Base-by-base conservation (phyloP, 2,113 vertebrate species). In the Oncorhynchus mykiss region DNA sequence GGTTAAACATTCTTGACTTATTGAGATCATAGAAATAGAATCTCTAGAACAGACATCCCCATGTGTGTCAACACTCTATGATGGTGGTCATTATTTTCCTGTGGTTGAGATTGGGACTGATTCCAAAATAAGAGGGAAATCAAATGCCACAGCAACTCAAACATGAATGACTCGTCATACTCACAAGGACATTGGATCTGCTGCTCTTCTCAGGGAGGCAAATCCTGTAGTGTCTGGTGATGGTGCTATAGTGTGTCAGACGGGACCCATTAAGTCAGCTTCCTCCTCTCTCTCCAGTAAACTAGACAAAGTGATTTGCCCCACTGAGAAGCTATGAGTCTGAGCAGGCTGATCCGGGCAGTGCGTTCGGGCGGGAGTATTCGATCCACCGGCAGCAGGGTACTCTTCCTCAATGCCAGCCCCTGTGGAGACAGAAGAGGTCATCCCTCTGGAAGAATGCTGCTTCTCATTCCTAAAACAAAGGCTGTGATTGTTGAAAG, bases 381-480 rank as follows among this genome's bases (percentile, higher is more conserved):
- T 83, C 86, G 88, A 82, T 88, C 88, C 59, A 64, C 5, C 65
- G 74, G 81, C 8, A 72, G 57, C 71, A 64, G 83, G 82, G 82
- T 84, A 45, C 71, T 74, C 27, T 82, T 87, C 77, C 72, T 78
- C 76, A 67, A 85, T 82, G 88, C 86, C 87, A 83, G 89, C 85
- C 81, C 85, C 90, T 90, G 88, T 70, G 54, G 82, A 90, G 81
- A 76, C 82, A 88, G 82, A 84, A 82, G 89, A 89, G 89, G 89
- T 91, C 90, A 88, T 81, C 85, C 81, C 85, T 79, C 82, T 87
- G 85, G 77, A 89, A 92, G 86, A 92, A 92, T 91, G 89, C 78
- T 73, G 85, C 90, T 90, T 88, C 89, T 91, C 89, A 89, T 90
- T 73, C 82, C 82, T 77, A 85, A 88, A 88, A 91, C 90, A 91